Evolutionary conservation across 2,888 invertebrate species (phyloP), one percentile per base, ranked within the genome.

Genomic region (Rhimphoctona megacephalus): DNA sequence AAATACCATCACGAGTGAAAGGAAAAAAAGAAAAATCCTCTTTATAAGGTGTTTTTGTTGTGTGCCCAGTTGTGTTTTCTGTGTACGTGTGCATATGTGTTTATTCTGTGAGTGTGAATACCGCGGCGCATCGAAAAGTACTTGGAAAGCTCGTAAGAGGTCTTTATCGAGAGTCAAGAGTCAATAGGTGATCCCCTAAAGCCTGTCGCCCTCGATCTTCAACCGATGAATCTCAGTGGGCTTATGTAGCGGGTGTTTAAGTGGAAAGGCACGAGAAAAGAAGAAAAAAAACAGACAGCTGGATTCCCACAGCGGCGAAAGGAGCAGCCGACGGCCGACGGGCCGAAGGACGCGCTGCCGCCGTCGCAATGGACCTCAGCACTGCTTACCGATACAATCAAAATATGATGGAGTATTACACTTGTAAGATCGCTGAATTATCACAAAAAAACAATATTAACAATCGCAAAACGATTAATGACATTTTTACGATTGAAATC

Each of bases 371-470:
- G 97, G 98, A 98, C 95, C 96, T 98, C 93, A 97, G 98, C 94
- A 98, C 98, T 93, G 98, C 98, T 92, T 98, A 98, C 95, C 96
- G 98, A 93, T 98, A 98, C 96, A 99, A 98, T 95, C 98, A 98
- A 94, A 98, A 98, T 95, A 98, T 99, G 98, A 98, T 99, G 99
- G 99, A 99, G 96, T 99, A 99, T 95, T 99, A 99, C 94, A 98
- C 99, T 95, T 99, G 98, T 98, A 96, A 98, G 97, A 90, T 61
- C 69, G 52, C 73, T 80, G 33, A 64, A 33, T 64, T 17, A 83
- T 81, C 81, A 64, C 9, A 9, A 36, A 39, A 61, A 61, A 19
- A 64, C 9, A 3, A 7, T 0, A n/a, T 9, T 9, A 36, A 57
- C 11, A 6, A 52, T 33, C 72, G 33, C 5, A 9, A 9, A 52